These are phyloP conservation scores for Elegia similella DNA, from an alignment of 2,888 invertebrate species.

Conservation along the genomic window DNA sequence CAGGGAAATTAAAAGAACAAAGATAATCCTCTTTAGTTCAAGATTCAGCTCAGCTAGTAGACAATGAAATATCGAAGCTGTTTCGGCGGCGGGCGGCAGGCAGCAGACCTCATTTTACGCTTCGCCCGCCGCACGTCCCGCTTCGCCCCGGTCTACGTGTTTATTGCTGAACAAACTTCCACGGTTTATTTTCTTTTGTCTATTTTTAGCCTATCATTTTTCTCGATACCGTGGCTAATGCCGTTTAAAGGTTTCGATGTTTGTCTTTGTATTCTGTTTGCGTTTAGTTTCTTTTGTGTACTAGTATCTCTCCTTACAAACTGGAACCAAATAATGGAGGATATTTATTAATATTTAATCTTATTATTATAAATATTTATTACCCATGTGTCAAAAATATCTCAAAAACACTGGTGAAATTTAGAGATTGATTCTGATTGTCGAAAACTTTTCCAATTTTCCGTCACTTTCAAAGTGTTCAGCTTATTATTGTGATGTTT, in stretches of 20 bases:
- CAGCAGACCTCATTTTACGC: conserved; percentile 47
- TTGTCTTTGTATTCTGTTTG: background rate
- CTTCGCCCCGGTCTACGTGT: conserved; percentile 30
- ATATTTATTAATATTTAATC: background rate
- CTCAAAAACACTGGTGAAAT: background rate
- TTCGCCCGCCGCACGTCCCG: conserved; percentile 26
- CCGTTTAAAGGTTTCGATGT: background rate
- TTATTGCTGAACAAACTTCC: conserved; percentile 43
- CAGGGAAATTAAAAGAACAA: conserved; percentile 25
- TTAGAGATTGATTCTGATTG: background rate
- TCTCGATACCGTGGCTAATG: conserved; percentile 19
- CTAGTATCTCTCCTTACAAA: background rate
- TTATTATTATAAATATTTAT: too few species aligned
- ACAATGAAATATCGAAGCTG: conserved; percentile 51
- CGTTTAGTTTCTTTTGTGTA: background rate
- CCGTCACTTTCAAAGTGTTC: conserved; percentile 18
- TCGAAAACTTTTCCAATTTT: conserved; percentile 25
- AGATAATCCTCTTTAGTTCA: conserved; percentile 39
- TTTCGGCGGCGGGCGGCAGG: conserved; percentile 39
- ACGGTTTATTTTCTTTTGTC: conserved; percentile 33
- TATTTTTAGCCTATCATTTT: conserved; percentile 38
- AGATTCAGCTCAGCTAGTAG: conserved; percentile 42
- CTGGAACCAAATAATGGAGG: background rate
- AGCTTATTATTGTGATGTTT: conserved; percentile 23
- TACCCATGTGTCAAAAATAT: too few species aligned